phyloP scores from a whole-genome alignment of 2,888 invertebrate species.

The Andrena chrysosceles region DNA sequence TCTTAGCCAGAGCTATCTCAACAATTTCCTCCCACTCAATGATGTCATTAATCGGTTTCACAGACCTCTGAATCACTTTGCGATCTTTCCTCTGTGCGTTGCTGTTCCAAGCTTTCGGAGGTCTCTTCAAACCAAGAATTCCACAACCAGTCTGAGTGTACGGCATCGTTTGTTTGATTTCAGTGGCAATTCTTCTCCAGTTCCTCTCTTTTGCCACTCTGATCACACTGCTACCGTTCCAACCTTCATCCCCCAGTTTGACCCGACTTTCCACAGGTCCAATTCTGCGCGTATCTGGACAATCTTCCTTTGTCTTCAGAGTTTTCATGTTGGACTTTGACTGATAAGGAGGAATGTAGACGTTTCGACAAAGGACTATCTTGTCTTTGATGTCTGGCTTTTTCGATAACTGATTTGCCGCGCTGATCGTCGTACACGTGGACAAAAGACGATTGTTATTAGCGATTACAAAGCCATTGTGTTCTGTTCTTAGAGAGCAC shows the following conservation, averaged over 20 bases:
- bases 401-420: too few relatives aligned
- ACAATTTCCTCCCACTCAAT: constrained; percentile 87
- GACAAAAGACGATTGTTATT: constrained; percentile 50
- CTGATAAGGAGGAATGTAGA: neutral
- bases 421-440: constrained; percentile 15
- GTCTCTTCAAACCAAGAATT: constrained; percentile 23
- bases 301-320: constrained; percentile 51
- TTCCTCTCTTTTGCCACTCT: constrained; percentile 78
- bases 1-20: constrained; percentile 87
- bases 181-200: constrained; percentile 80
- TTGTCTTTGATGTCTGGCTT: neutral
- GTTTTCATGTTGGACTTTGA: neutral
- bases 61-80: constrained; percentile 47
- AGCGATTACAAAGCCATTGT: constrained; percentile 72
- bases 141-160: constrained; percentile 27
- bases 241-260: constrained; percentile 80
- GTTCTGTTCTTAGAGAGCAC: constrained; percentile 84
- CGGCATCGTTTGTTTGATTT: constrained; percentile 70
- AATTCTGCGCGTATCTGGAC: constrained; percentile 79
- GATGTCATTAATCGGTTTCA: constrained; percentile 72
- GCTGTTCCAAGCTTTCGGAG: constrained; percentile 80
- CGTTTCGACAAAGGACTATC: neutral
- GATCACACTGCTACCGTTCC: constrained; percentile 81
- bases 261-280: constrained; percentile 74
- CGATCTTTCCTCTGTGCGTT: constrained; percentile 83